Conservation (phyloP, 2,113 vertebrate species). For the Argyrosomus japonicus region DNA sequence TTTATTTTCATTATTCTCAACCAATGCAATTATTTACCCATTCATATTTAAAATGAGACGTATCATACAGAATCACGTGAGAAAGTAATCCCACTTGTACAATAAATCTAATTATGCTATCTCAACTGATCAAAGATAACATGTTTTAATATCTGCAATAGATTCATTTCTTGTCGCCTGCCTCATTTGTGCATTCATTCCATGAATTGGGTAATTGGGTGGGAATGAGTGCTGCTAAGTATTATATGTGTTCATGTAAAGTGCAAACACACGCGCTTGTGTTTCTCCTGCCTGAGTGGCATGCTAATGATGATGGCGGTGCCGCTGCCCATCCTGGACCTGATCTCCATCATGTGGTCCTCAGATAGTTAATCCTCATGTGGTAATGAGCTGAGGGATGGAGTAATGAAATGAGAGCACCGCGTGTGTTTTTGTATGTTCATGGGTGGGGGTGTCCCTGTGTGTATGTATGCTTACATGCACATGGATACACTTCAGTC, state of each 20-base stretch:
- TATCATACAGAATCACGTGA: not conserved
- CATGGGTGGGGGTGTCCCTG: not conserved
- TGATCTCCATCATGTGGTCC: constrained; percentile 53
- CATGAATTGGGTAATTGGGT: constrained; percentile 42
- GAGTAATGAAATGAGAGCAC: constrained; percentile 51
- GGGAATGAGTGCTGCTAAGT: constrained; percentile 22
- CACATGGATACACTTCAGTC: constrained; percentile 17
- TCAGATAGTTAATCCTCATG: constrained; percentile 56
- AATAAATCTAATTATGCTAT: constrained; percentile 57
- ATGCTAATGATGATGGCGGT: constrained; percentile 60
- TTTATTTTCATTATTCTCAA: constrained; percentile 37
- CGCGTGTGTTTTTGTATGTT: constrained; percentile 1
- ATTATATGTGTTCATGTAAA: constrained; percentile 49
- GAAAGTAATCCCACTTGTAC: constrained; percentile 6
- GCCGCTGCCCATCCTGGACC: constrained; percentile 29
- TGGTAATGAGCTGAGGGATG: constrained; percentile 69
- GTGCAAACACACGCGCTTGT: constrained; percentile 25
- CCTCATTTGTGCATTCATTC: constrained; percentile 30
- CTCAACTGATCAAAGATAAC: constrained; percentile 56
- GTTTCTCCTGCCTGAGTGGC: constrained; percentile 31
- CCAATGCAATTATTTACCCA: constrained; percentile 26
- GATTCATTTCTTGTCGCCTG: constrained; percentile 49
- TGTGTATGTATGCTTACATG: constrained; percentile 28
- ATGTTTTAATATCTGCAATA: constrained; percentile 46
- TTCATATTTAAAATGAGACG: constrained; percentile 21